Evolutionary conservation across 2,888 invertebrate species (phyloP).

Genomic region (Melieria crassipennis): DNA sequence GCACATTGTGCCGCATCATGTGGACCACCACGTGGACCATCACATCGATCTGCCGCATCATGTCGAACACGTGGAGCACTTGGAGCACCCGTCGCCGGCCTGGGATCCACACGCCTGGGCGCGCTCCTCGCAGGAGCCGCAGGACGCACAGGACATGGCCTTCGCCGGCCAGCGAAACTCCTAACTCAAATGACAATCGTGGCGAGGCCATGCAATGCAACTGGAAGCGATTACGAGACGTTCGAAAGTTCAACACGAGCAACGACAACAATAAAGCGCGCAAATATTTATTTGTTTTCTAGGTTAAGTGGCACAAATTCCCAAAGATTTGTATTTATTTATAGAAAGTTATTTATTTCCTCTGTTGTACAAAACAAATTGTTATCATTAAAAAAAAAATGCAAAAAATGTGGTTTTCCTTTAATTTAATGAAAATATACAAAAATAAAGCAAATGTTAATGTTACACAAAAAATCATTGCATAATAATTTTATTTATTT

Average conservation of each 20-base stretch:
- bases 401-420: too few species aligned
- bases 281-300: slow-evolving; percentile 39
- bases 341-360: background rate
- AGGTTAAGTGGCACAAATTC: slow-evolving; percentile 44
- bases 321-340: slow-evolving; percentile 50
- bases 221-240: slow-evolving; percentile 35
- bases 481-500: too few species aligned
- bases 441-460: too few species aligned
- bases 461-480: too few species aligned
- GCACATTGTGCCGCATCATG: slow-evolving; percentile 66
- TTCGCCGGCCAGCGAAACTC: slow-evolving; percentile 55
- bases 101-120: slow-evolving; percentile 72
- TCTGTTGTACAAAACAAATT: too few species aligned
- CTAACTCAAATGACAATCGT: background rate
- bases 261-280: slow-evolving; percentile 27
- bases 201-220: slow-evolving; percentile 18
- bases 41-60: slow-evolving; percentile 67
- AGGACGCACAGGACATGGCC: slow-evolving; percentile 63
- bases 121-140: slow-evolving; percentile 68
- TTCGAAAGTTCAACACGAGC: slow-evolving; percentile 17
- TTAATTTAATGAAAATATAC: too few species aligned
- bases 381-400: too few species aligned
- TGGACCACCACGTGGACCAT: slow-evolving; percentile 67
- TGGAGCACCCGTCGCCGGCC: slow-evolving; percentile 63
- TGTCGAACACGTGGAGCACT: slow-evolving; percentile 69